These are phyloP conservation scores for Cantharis rustica DNA, from an alignment of 2,888 invertebrate genomes.

Conservation along the genomic window DNA sequence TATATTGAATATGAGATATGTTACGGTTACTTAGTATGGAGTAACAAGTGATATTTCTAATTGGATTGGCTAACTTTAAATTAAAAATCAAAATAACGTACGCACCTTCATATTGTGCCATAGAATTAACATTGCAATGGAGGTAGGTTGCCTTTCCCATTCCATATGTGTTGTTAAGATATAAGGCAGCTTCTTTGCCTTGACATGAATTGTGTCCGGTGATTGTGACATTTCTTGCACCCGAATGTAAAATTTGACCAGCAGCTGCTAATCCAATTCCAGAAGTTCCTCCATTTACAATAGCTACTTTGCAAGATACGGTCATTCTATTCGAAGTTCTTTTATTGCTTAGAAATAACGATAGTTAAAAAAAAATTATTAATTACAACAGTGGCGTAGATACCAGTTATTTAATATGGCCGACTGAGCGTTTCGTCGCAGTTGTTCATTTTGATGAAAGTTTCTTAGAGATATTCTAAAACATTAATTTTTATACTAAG, in stretches of 20 bases:
- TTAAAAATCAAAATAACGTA: not conserved
- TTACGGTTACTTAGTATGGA: too few species aligned
- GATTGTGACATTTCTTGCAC: constrained; percentile 51
- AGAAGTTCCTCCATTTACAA: constrained; percentile 57
- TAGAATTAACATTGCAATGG: constrained; percentile 47
- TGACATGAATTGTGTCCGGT: constrained; percentile 44
- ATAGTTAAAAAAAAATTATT: not conserved
- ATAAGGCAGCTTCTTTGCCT: constrained; percentile 46
- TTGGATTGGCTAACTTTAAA: too few species aligned
- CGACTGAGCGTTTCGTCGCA: not conserved
- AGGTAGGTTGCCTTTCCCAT: constrained; percentile 47
- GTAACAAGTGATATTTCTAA: too few species aligned
- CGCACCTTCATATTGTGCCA: constrained; percentile 46
- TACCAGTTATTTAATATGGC: not conserved
- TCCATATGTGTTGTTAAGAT: constrained; percentile 47
- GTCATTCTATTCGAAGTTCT: constrained; percentile 29
- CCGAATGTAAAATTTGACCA: constrained; percentile 54
- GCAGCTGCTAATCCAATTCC: constrained; percentile 57
- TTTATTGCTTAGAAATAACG: not conserved
- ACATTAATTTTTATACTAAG: not conserved
- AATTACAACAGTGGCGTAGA: not conserved
- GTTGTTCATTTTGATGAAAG: not conserved
- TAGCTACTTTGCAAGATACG: constrained; percentile 51
- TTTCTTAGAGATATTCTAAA: not conserved
- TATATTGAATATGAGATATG: not conserved